Evolutionary conservation across 2,797 vertebrate species (phyloP), one percentile per base, ranked within the genome.

Genomic region (Hydrolagus colliei): DNA sequence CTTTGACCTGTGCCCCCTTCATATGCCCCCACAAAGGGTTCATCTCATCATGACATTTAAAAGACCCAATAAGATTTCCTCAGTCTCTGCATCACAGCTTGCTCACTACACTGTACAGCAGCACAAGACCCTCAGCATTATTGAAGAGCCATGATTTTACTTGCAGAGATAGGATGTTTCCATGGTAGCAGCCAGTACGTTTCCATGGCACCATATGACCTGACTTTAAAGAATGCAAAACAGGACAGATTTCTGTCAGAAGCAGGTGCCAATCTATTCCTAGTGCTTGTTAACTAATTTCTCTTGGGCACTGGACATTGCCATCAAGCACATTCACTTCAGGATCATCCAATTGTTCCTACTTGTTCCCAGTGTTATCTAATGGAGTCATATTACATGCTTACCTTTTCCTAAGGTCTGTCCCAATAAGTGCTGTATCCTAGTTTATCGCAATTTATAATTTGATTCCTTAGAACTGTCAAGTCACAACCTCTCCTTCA

Each of bases 191-290:
- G 59, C 62, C 67, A 65, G 63, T 20, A 52, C 6, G 41, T 52
- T 52, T 52, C 41, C 41, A 52, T 52, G 41, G 79, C 63, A 68
- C 79, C 41, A 1, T 18, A 68, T 67, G 65, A 63, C 65, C 16
- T 41, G 78, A 6, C 65, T 32, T 68, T 82, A 82, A 41, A 68
- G 27, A 82, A 41, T 41, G 68, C 12, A 65, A 52, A 82, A 68
- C 27, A 82, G 65, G 79, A 82, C 41, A 16, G 79, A 68, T 65
- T 67, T 82, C 65, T 82, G 79, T 65, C 79, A 82, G 63, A 82
- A 82, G 63, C 79, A 82, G 79, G 79, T 68, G 79, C 14, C 16
- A 68, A 68, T 68, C 79, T 82, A 82, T 82, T 82, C 79, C 65
- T 27, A 68, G 14, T 41, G 62, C 65, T 71, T 82, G 79, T 68